phyloP scores from a whole-genome alignment of 2,888 invertebrate species.

The Ophion ellenae region DNA sequence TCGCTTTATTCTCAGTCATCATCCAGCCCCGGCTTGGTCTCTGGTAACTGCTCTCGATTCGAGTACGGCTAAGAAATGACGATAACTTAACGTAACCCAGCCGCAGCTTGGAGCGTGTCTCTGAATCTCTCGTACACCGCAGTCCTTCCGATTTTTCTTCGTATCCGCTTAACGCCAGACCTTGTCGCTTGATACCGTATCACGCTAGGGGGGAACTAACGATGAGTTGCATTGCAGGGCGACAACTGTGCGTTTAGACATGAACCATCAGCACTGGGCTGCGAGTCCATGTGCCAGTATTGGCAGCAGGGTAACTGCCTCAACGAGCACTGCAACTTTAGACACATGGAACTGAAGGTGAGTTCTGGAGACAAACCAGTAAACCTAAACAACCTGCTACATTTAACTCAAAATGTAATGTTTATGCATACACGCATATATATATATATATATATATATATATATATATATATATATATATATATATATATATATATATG shows the following conservation, averaged over 20 bases:
- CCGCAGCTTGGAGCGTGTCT: background rate
- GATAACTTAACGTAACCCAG: background rate
- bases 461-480: background rate
- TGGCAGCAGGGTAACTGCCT: constrained; percentile 94
- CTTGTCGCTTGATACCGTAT: background rate
- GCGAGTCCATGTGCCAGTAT: constrained; percentile 91
- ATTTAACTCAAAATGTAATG: background rate
- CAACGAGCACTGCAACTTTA: constrained; percentile 90
- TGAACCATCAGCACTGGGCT: constrained; percentile 92
- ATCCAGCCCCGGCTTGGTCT: background rate
- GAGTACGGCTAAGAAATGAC: background rate
- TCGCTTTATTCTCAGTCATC: background rate
- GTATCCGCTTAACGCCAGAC: background rate
- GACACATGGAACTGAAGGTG: constrained; percentile 94
- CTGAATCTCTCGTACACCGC: background rate
- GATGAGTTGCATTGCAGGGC: constrained; percentile 85
- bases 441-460: background rate
- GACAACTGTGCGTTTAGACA: constrained; percentile 93
- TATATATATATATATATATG: background rate
- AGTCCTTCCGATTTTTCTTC: background rate
- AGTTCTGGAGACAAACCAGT: constrained; percentile 71
- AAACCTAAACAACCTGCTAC: background rate
- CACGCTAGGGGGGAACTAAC: background rate
- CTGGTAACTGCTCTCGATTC: background rate
- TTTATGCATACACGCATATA: too few relatives aligned